Base-by-base conservation (phyloP, 2,888 invertebrate genomes). In the Busseola fusca region DNA sequence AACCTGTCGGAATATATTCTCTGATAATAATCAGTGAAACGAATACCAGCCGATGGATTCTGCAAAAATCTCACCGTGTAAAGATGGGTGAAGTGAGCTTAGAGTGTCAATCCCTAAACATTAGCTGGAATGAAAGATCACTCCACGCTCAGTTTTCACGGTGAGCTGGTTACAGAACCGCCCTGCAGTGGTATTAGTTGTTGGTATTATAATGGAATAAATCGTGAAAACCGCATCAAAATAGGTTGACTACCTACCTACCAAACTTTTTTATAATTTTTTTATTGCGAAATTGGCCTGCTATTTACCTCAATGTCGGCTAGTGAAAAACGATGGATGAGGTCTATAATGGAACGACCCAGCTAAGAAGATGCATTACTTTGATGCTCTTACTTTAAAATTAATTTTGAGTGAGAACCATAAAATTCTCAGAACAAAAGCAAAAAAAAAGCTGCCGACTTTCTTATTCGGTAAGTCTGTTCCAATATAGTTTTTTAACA, bases 401-500 rank as follows among this genome's bases (percentile, higher is more conserved):
- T 10, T 12, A 14, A n/a, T 42, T n/a, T 37, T 18, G 12, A 6
- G 4, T 9, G 60, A 71, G 12, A 14, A 7, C 14, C 4, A 25
- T 16, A 34, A 37, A 1, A 40, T 9, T 9, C 34, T 40, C 3
- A 16, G 18, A 37, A 50, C 40, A 42, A 34, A 56, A 25, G 0
- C 1, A 3, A 42, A 34, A 6, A 67, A 40, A 5, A 48, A 16
- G 0, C 40, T 34, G 12, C 9, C 21, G 7, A 42, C 34, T 76
- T 68, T 62, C 30, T 25, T 59, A 30, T 7, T 30, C 4, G 30
- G 0, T 34, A 21, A 60, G 5, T 9, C 48, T 56, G 14, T 59
- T 59, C 59, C 45, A 68, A 59, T 52, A 48, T 18, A 21, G n/a
- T 68, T 60, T 74, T 60, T 45, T 42, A 52, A 25, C n/a, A 21